Conservation (phyloP, 2,797 vertebrate genomes). For the Clarias laeviceps region DNA sequence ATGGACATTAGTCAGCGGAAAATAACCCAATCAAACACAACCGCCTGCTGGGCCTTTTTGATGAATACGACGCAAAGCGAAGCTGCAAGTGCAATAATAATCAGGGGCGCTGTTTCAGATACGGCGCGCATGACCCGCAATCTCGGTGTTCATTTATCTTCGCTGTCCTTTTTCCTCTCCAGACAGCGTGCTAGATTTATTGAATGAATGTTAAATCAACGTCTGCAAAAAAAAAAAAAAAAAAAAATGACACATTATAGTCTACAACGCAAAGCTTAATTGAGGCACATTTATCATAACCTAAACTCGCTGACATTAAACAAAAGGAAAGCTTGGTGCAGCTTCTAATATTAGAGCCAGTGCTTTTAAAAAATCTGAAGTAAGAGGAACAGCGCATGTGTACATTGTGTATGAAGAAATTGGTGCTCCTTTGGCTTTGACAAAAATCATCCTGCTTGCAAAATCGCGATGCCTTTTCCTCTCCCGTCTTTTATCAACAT, state of each 20-base stretch:
- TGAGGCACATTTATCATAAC: conserved; percentile 41
- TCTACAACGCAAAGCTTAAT: conserved; percentile 37
- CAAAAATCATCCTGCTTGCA: conserved; percentile 1
- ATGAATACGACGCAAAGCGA: conserved; percentile 64
- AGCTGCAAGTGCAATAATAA: conserved; percentile 32
- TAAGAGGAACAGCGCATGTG: not conserved
- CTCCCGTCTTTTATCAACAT: not conserved
- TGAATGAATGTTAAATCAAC: conserved; percentile 41
- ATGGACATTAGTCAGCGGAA: conserved; percentile 72
- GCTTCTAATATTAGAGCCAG: conserved; percentile 38
- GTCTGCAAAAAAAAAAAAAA: conserved; percentile 14
- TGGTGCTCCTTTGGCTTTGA: not conserved
- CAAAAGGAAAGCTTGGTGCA: conserved; percentile 22
- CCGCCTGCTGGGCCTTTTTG: conserved; percentile 68
- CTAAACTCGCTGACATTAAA: conserved; percentile 35
- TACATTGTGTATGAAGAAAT: not conserved
- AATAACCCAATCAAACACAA: conserved; percentile 71
- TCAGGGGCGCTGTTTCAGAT: conserved; percentile 32
- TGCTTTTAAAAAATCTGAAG: conserved; percentile 9
- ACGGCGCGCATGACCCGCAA: conserved; percentile 24
- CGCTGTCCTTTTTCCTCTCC: not conserved
- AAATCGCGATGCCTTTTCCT: not conserved
- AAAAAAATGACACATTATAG: conserved; percentile 37
- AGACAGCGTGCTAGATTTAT: conserved; percentile 26
- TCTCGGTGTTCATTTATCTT: conserved; percentile 37